These are phyloP conservation scores for Typhlomys cinereus DNA, from an alignment of 2,113 vertebrate genomes.

Conservation along the genomic window DNA sequence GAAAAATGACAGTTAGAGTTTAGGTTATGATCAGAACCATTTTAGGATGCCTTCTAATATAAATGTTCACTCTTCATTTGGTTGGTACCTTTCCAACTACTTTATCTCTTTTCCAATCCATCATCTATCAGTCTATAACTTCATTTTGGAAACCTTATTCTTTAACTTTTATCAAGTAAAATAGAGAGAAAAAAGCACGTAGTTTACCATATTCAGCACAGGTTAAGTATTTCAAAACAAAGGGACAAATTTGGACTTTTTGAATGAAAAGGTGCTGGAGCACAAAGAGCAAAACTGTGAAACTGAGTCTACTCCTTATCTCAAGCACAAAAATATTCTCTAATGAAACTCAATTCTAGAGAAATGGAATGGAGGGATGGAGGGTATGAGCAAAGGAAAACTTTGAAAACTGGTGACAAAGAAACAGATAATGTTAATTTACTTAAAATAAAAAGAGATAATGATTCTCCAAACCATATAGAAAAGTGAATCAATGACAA, in stretches of 20 bases:
- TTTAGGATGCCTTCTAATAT: not conserved
- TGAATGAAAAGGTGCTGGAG: not conserved
- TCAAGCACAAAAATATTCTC: not conserved
- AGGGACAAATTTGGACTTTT: not conserved
- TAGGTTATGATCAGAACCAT: not conserved
- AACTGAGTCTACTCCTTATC: not conserved
- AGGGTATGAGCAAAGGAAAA: rapidly evolving
- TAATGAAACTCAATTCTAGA: not conserved
- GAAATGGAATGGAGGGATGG: not conserved
- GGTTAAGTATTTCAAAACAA: not conserved
- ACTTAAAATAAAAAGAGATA: not conserved
- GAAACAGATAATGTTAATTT: not conserved
- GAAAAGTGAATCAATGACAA: not conserved
- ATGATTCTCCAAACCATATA: not conserved
- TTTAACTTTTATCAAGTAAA: not conserved
- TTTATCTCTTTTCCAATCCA: not conserved
- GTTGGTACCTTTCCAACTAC: not conserved
- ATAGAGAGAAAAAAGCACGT: not conserved
- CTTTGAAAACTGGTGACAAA: not conserved
- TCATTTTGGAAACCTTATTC: not conserved
- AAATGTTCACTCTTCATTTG: not conserved
- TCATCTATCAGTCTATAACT: not conserved
- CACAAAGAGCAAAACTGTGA: not conserved
- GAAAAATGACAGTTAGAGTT: too few species aligned
- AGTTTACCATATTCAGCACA: not conserved